A percentile compares a stretch with the other conserved stretches of the same genome.
Conservation (phyloP, 2,888 invertebrate genomes). For the Branchipolynoe longqiensis region DNA sequence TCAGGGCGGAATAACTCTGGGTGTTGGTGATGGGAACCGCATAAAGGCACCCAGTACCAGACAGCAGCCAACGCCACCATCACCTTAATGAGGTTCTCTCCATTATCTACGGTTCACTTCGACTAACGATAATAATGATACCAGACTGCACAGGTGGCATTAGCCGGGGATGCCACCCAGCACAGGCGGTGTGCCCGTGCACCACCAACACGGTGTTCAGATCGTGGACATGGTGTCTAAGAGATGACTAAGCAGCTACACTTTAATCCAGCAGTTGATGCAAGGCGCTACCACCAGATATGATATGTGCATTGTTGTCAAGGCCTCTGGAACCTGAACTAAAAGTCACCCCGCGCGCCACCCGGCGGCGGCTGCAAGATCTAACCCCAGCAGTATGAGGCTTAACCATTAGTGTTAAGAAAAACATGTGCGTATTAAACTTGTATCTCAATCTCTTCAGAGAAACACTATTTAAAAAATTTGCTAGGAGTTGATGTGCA, state of each 20-base stretch:
- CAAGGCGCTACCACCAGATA: slow-evolving; percentile 57
- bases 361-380: background rate
- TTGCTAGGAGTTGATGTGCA: background rate
- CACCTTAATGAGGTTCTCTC: background rate
- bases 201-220: background rate
- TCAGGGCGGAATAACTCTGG: slow-evolving; percentile 29
- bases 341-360: slow-evolving; percentile 28
- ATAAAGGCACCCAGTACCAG: too few species aligned
- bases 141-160: too few species aligned
- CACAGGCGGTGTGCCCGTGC: background rate
- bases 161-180: background rate
- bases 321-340: slow-evolving; percentile 54
- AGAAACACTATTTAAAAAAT: slow-evolving; percentile 8
- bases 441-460: slow-evolving; percentile 1
- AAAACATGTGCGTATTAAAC: slow-evolving; percentile 53
- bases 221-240: background rate
- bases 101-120: background rate
- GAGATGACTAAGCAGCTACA: slow-evolving; percentile 44
- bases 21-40: background rate
- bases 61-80: background rate
- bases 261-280: slow-evolving; percentile 51
- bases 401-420: background rate
- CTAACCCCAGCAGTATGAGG: slow-evolving; percentile 38
- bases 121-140: background rate
- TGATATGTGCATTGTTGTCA: slow-evolving; percentile 56